Evolutionary conservation across 2,797 vertebrate species (phyloP).

Genomic region (Epinephelus coioides): DNA sequence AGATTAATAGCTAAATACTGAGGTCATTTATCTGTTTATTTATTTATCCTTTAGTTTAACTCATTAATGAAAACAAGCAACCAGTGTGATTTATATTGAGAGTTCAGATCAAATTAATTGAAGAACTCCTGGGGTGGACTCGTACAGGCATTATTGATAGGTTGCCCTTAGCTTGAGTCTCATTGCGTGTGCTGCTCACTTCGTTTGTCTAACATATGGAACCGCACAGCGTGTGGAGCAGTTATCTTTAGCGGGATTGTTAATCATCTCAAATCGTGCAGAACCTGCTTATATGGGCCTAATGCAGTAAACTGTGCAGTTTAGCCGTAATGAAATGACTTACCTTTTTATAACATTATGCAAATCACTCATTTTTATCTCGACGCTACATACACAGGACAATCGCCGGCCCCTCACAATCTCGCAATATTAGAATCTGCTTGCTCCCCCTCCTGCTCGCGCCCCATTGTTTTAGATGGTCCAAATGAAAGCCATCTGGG

Average conservation of each 20-base stretch:
- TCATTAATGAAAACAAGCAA: slow-evolving; percentile 65
- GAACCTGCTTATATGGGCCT: slow-evolving; percentile 65
- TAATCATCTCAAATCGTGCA: slow-evolving; percentile 75
- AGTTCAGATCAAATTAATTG: slow-evolving; percentile 58
- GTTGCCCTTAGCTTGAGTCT: slow-evolving; percentile 46
- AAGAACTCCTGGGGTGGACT: slow-evolving; percentile 43
- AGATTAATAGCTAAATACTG: slow-evolving; percentile 76
- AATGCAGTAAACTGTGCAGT: slow-evolving; percentile 38
- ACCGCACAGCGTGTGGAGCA: slow-evolving; percentile 47
- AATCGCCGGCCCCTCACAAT: slow-evolving; percentile 61
- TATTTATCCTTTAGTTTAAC: slow-evolving; percentile 74
- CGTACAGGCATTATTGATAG: slow-evolving; percentile 58
- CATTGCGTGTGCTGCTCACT: slow-evolving; percentile 41
- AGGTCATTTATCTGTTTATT: slow-evolving; percentile 75
- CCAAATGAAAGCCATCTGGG: slow-evolving; percentile 84
- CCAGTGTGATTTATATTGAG: slow-evolving; percentile 64
- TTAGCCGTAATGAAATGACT: slow-evolving; percentile 58
- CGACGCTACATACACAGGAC: slow-evolving; percentile 55
- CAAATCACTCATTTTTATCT: slow-evolving; percentile 79
- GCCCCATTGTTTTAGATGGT: slow-evolving; percentile 81
- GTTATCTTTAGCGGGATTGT: slow-evolving; percentile 64
- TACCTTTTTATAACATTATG: slow-evolving; percentile 66
- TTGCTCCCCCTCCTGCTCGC: slow-evolving; percentile 41
- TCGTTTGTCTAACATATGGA: slow-evolving; percentile 71
- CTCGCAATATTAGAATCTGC: slow-evolving; percentile 64